A percentile compares a stretch with the other conserved stretches of the same genome.
These are phyloP conservation scores for Napeogenes inachia DNA, from an alignment of 2,888 invertebrate genomes.

Conservation along the genomic window DNA sequence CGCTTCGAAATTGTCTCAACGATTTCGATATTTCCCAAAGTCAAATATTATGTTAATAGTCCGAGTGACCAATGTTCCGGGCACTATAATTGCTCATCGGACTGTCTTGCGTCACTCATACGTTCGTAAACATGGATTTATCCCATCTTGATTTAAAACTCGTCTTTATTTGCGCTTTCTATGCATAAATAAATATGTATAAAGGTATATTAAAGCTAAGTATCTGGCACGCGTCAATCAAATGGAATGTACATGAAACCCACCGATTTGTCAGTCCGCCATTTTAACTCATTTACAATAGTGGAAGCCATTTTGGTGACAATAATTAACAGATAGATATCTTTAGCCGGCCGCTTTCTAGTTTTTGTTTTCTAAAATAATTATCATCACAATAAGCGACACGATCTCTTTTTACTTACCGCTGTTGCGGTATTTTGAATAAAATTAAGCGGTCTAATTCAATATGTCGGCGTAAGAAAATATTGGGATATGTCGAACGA, in stretches of 20 bases:
- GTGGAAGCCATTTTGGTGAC: constrained; percentile 72
- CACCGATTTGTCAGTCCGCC: constrained; percentile 73
- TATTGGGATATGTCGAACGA: constrained; percentile 56
- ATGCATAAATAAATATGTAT: constrained; percentile 72
- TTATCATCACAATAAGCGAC: constrained; percentile 75
- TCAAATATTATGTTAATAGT: constrained; percentile 60
- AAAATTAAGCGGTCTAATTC: constrained; percentile 51
- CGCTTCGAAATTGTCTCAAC: constrained; percentile 75
- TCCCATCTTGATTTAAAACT: constrained; percentile 64
- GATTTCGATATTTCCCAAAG: constrained; percentile 71
- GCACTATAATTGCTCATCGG: constrained; percentile 39
- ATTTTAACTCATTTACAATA: constrained; percentile 69
- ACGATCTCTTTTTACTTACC: constrained; percentile 72
- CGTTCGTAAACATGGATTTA: constrained; percentile 58
- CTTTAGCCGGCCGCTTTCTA: constrained; percentile 70
- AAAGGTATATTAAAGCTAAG: constrained; percentile 60
- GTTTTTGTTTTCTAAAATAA: constrained; percentile 75
- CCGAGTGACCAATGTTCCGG: constrained; percentile 34
- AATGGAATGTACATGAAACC: constrained; percentile 65
- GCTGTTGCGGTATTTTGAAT: constrained; percentile 75
- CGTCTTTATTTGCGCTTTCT: constrained; percentile 76
- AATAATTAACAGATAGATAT: constrained; percentile 76
- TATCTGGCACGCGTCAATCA: constrained; percentile 77
- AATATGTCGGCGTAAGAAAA: constrained; percentile 39
- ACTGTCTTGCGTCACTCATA: constrained; percentile 43